Percentiles rank a stretch among this genome's conserved stretches.
Evolutionary conservation across 2,888 invertebrate genomes (phyloP).

Genomic region (Andrena fulva): DNA sequence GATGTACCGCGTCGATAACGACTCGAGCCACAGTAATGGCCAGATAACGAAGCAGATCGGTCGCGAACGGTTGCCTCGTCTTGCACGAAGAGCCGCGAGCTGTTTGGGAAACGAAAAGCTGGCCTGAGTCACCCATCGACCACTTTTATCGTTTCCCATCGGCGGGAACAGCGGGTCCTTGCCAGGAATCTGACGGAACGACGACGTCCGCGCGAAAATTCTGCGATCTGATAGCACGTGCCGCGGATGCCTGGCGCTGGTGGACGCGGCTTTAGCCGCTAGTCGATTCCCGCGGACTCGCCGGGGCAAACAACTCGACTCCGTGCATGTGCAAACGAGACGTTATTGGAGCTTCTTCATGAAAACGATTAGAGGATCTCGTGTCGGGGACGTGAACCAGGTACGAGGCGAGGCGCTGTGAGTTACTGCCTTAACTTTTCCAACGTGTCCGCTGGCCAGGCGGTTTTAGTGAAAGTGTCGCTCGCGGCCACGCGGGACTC

Average conservation of each 20-base stretch:
- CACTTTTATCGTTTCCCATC: slow-evolving; percentile 24
- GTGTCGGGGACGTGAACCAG: slow-evolving; percentile 14
- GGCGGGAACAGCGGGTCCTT: not conserved
- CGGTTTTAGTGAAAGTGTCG: not conserved
- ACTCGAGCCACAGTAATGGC: slow-evolving; percentile 1
- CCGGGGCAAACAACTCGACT: slow-evolving; percentile 21
- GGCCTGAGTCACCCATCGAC: slow-evolving; percentile 1
- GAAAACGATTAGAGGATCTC: slow-evolving; percentile 44
- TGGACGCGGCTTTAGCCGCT: not conserved
- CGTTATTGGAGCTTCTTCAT: slow-evolving; percentile 32
- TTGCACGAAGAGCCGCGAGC: not conserved
- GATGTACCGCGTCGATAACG: slow-evolving; percentile 23
- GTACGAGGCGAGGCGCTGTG: not conserved
- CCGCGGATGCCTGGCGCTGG: not conserved
- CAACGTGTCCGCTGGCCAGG: not conserved
- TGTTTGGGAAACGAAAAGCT: not conserved
- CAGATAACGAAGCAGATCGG: slow-evolving; percentile 34
- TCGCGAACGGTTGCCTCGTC: not conserved
- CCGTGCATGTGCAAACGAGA: slow-evolving; percentile 24
- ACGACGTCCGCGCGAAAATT: not conserved
- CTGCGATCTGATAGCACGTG: not conserved
- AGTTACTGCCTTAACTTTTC: not conserved
- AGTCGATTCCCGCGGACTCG: not conserved
- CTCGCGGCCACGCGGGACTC: not conserved
- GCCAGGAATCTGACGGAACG: slow-evolving; percentile 6